Evolutionary conservation across 2,113 vertebrate genomes (phyloP).

Genomic region (Antidorcas marsupialis): DNA sequence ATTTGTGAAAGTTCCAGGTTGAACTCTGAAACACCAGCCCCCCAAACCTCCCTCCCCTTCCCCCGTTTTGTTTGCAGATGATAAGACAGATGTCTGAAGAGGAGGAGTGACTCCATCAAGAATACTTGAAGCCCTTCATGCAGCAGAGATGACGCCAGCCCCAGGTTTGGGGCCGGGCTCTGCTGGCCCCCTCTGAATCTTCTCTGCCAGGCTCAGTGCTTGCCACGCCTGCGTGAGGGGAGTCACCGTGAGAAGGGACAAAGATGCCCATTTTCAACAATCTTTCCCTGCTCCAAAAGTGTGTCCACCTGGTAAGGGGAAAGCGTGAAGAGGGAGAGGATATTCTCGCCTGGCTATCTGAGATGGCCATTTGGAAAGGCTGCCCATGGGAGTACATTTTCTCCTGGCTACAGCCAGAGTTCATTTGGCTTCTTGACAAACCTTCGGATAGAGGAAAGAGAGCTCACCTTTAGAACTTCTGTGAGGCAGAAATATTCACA

Average conservation of each 20-base stretch:
- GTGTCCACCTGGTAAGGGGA: rapidly evolving
- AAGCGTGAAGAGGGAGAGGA: background rate
- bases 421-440: background rate
- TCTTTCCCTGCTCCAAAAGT: background rate
- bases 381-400: background rate
- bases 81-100: background rate
- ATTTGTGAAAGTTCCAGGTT: background rate
- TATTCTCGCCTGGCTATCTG: background rate
- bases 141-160: background rate
- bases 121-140: background rate
- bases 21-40: background rate
- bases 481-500: background rate
- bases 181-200: background rate
- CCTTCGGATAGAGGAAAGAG: background rate
- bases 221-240: background rate
- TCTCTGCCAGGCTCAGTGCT: background rate
- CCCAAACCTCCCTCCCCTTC: background rate
- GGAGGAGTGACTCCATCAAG: background rate
- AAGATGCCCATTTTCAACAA: background rate
- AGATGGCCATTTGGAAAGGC: background rate
- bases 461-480: background rate
- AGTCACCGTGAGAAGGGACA: background rate
- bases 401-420: background rate
- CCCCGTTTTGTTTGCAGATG: background rate
- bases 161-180: background rate